Conservation (phyloP, 2,113 vertebrate species). For the Pelobates fuscus region DNA sequence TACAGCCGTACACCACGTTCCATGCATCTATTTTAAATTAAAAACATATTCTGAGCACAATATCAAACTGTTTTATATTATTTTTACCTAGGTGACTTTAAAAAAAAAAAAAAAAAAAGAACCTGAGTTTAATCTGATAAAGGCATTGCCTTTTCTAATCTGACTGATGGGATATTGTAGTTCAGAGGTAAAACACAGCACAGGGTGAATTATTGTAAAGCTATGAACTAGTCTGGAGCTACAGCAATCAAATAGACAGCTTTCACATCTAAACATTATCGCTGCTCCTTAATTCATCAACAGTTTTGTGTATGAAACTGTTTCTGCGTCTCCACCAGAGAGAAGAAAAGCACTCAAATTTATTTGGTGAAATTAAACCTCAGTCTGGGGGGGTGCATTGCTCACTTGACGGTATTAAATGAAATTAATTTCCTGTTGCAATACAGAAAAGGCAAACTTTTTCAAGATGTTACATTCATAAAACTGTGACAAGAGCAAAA, state of each 20-base stretch:
- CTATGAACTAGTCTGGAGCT: constrained; percentile 71
- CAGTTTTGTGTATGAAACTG: constrained; percentile 60
- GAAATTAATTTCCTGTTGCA: constrained; percentile 58
- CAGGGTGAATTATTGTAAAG: constrained; percentile 70
- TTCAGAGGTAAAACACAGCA: constrained; percentile 64
- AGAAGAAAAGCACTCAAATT: constrained; percentile 67
- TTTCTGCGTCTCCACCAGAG: constrained; percentile 50
- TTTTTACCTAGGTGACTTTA: background rate
- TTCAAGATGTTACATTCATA: constrained; percentile 53
- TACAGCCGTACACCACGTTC: no score
- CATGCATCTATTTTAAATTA: no score
- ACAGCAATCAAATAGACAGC: constrained; percentile 79
- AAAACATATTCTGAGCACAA: no score
- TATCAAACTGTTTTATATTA: background rate
- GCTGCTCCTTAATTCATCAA: constrained; percentile 71
- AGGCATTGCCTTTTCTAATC: constrained; percentile 71
- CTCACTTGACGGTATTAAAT: constrained; percentile 67
- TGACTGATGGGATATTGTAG: constrained; percentile 72
- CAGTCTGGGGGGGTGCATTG: constrained; percentile 48
- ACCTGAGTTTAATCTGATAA: constrained; percentile 69
- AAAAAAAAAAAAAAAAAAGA: constrained; percentile 50
- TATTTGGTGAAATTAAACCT: constrained; percentile 73
- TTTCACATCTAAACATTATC: constrained; percentile 72
- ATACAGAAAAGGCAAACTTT: constrained; percentile 54
- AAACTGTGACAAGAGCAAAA: constrained; percentile 50